Percentiles rank a stretch among this genome's conserved stretches.
These are phyloP conservation scores for Synergus japonicus DNA, from an alignment of 2,888 invertebrate genomes.

Conservation along the genomic window DNA sequence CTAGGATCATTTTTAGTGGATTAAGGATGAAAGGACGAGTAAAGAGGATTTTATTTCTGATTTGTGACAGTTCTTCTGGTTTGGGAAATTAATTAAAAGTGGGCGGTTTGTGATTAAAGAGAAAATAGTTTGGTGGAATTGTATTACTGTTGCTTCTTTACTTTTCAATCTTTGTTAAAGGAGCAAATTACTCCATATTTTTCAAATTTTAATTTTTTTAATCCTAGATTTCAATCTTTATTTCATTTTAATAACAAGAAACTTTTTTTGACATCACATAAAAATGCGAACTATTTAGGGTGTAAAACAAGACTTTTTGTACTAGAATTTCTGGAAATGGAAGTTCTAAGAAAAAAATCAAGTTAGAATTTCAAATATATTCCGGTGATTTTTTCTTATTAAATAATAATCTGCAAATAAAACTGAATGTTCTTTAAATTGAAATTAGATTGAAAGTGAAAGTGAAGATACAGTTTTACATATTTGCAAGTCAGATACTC, in stretches of 20 bases:
- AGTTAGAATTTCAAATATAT: not conserved
- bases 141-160: too few species aligned
- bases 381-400: not conserved
- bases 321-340: not conserved
- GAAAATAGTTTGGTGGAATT: not conserved
- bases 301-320: not conserved
- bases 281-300: too few species aligned
- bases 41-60: not conserved
- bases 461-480: slow-evolving; percentile 25
- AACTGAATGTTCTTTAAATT: not conserved
- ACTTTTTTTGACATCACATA: not conserved
- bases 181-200: too few species aligned
- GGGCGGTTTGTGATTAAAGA: not conserved
- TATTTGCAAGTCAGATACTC: slow-evolving; percentile 1
- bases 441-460: slow-evolving; percentile 16
- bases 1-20: not conserved
- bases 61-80: not conserved
- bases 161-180: too few species aligned
- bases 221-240: too few species aligned
- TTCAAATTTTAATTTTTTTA: too few species aligned
- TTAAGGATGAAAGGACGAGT: not conserved
- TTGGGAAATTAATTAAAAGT: not conserved
- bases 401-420: not conserved
- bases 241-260: not conserved
- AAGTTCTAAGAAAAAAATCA: too few species aligned